These are phyloP conservation scores for Epizoanthus rinbou DNA, from an alignment of 92 coral and sea anemone species.

Conservation along the genomic window DNA sequence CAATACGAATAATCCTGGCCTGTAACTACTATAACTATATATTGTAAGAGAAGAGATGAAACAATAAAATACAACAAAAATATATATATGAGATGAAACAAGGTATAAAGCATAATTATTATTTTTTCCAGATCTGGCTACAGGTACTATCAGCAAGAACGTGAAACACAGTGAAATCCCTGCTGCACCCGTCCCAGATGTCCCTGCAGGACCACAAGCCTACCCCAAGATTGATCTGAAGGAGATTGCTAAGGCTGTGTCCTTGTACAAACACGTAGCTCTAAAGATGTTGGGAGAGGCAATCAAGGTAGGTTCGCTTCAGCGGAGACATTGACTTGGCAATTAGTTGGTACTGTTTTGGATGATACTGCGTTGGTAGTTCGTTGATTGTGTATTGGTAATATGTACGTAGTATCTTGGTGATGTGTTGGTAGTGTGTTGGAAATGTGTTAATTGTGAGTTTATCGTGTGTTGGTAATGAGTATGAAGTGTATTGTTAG, in stretches of 20 bases:
- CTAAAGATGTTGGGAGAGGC: slow-evolving; percentile 95
- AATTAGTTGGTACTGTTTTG: not conserved
- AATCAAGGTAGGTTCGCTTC: slow-evolving; percentile 56
- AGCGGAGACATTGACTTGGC: not conserved
- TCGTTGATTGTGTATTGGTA: too few relatives aligned
- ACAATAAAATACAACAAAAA: too few relatives aligned
- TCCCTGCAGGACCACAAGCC: slow-evolving; percentile 57
- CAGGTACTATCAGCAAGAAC: slow-evolving; percentile 87
- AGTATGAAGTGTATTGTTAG: too few relatives aligned
- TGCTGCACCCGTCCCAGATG: slow-evolving; percentile 55
- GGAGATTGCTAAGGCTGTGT: slow-evolving; percentile 93
- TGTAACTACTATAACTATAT: too few relatives aligned
- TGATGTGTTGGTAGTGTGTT: too few relatives aligned
- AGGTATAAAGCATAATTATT: not conserved
- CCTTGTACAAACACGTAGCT: slow-evolving; percentile 79
- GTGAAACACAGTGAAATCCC: slow-evolving; percentile 86
- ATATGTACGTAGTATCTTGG: too few relatives aligned
- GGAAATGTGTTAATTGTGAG: too few relatives aligned
- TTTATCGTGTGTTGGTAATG: too few relatives aligned
- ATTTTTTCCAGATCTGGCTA: slow-evolving; percentile 77
- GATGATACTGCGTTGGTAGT: not conserved
- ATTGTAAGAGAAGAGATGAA: too few relatives aligned
- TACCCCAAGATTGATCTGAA: slow-evolving; percentile 95
- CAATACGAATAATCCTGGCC: too few relatives aligned
- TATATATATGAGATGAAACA: too few relatives aligned